phyloP scores from a whole-genome alignment of 2,113 vertebrate genomes.

The Hyla sarda region DNA sequence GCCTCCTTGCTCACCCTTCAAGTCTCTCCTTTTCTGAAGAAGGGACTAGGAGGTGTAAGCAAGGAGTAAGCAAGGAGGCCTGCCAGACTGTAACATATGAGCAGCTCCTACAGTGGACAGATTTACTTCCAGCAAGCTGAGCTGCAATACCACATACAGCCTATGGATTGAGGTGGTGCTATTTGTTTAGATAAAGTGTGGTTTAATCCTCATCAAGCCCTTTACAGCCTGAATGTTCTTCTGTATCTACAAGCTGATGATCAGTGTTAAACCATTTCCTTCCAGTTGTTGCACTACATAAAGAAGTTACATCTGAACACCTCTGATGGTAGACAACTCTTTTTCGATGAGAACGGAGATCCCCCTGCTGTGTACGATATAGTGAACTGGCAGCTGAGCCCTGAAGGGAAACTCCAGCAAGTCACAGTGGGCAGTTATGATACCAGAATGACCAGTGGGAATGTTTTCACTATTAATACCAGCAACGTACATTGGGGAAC shows the following conservation, averaged over 20 bases:
- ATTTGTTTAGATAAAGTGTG: no score
- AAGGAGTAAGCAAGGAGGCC: no score
- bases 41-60: no score
- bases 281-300: slow-evolving; percentile 72
- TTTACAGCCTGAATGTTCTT: no score
- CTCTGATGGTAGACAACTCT: slow-evolving; percentile 61
- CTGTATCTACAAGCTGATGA: not conserved
- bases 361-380: slow-evolving; percentile 50
- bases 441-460: not conserved
- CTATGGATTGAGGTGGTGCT: no score
- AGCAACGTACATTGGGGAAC: slow-evolving; percentile 44
- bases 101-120: no score
- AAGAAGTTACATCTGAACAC: slow-evolving; percentile 70
- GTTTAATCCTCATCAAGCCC: no score
- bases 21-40: no score
- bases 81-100: no score
- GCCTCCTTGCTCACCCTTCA: no score
- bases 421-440: slow-evolving; percentile 35
- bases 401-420: not conserved
- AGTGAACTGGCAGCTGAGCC: slow-evolving; percentile 42
- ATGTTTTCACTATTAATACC: slow-evolving; percentile 21
- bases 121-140: no score
- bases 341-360: slow-evolving; percentile 26
- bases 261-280: not conserved
- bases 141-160: no score